Base-by-base conservation (phyloP, 2,113 vertebrate genomes). In the Lasiurus borealis region DNA sequence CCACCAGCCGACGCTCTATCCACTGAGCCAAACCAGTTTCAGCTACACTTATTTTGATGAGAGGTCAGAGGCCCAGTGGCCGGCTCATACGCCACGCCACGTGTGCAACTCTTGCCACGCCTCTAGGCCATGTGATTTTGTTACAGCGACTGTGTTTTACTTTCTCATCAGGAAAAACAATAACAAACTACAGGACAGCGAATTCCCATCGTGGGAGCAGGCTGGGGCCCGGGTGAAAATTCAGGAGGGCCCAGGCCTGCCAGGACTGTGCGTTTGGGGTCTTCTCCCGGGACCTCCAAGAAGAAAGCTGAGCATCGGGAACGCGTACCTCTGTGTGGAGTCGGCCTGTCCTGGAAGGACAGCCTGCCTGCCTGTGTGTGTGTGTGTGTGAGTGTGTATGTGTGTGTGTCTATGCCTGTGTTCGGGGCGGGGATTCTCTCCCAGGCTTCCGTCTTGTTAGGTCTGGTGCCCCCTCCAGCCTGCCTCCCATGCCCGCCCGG, bases 71-170 rank as follows among this genome's bases (percentile, higher is more conserved):
- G 54, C 29, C 10, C 16, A 23, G 40, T 40, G 1, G 40, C 44
- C 16, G 64, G 48, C 75, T 83, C 16, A 2, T 0, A n/a, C 15
- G 36, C 44, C 9, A 23, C 15, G 36, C 44, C 9, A 23, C 3
- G 2, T 31, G 14, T 15, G 31, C 62, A 44, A 62, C 76, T 36
- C 16, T 9, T 6, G 29, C 52, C 15, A 3, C 27, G 27, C 8
- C 11, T 34, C 46, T 2, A 14, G 40, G 19, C 18, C 59, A n/a
- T 6, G 59, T 46, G 59, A 57, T 21, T 29, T 23, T 76, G 75
- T 85, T 73, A 31, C 78, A 21, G 78, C 5, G 62, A 44, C 62
- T 71, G 23, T 6, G 8, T 77, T 91, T 97, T 68, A 82, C 68
- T 77, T 68, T 59, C 7, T 16, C 40, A 85, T 54, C 72, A 82